A percentile compares a stretch with the other conserved stretches of the same genome.
phyloP scores from a whole-genome alignment of 2,888 invertebrate genomes.

The Lycaena phlaeas region DNA sequence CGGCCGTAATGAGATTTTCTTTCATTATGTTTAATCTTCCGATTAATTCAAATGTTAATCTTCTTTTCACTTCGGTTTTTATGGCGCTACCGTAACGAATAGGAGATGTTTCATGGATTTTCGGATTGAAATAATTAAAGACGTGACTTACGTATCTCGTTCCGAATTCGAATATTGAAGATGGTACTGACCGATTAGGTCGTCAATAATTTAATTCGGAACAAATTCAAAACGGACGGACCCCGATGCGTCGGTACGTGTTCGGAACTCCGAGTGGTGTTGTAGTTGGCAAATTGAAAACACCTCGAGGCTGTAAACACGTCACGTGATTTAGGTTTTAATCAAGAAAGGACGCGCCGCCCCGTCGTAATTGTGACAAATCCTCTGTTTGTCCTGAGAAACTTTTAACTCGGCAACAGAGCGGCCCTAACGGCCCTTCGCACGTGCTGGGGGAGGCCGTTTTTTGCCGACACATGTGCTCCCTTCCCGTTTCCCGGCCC shows the following conservation, averaged over 20 bases:
- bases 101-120: slow-evolving; percentile 44
- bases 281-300: slow-evolving; percentile 71
- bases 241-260: slow-evolving; percentile 66
- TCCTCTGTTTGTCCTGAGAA: slow-evolving; percentile 72
- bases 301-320: slow-evolving; percentile 72
- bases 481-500: too few species aligned
- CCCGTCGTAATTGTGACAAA: slow-evolving; percentile 72
- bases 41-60: slow-evolving; percentile 74
- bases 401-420: slow-evolving; percentile 71
- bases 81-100: slow-evolving; percentile 53
- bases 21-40: slow-evolving; percentile 74
- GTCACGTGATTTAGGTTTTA: slow-evolving; percentile 75
- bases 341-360: slow-evolving; percentile 69
- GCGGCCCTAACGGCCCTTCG: slow-evolving; percentile 61
- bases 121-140: slow-evolving; percentile 60
- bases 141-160: slow-evolving; percentile 43
- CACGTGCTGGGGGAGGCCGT: slow-evolving; percentile 66
- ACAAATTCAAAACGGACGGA: slow-evolving; percentile 69
- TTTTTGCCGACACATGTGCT: slow-evolving; percentile 72
- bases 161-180: slow-evolving; percentile 28
- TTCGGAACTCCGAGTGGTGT: slow-evolving; percentile 64
- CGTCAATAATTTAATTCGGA: slow-evolving; percentile 71
- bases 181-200: slow-evolving; percentile 56
- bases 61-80: slow-evolving; percentile 63
- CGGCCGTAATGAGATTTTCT: slow-evolving; percentile 70